A percentile compares a stretch with the other conserved stretches of the same genome.
phyloP scores from a whole-genome alignment of 2,888 invertebrate species.

The Stenodera caucasica region DNA sequence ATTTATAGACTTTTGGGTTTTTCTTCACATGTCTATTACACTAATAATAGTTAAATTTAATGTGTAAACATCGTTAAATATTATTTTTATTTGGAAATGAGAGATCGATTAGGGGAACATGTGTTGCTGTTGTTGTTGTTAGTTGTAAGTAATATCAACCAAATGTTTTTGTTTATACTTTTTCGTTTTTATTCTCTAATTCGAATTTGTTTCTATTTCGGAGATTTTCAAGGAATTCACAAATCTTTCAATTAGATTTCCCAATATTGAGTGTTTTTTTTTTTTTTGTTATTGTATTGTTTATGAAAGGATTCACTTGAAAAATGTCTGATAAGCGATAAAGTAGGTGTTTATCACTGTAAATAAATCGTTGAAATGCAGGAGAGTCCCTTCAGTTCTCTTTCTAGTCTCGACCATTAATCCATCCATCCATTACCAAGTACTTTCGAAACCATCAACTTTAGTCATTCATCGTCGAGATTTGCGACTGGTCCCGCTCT shows the following conservation, averaged over 20 bases:
- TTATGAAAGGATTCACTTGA: not conserved
- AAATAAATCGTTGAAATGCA: not conserved
- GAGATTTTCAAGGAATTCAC: not conserved
- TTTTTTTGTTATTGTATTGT: not conserved
- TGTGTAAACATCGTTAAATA: not conserved
- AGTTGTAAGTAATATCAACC: not conserved
- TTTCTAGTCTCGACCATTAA: not conserved
- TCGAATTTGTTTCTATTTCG: not conserved
- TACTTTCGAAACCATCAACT: not conserved
- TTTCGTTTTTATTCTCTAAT: not conserved
- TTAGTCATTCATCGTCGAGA: slow-evolving; percentile 5
- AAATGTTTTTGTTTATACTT: not conserved
- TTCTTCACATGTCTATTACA: not conserved
- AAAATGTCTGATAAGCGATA: not conserved
- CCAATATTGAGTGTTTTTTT: not conserved
- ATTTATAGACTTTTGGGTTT: not conserved
- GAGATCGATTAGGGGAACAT: slow-evolving; percentile 1
- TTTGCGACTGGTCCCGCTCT: slow-evolving; percentile 2
- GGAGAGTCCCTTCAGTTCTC: not conserved
- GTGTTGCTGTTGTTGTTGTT: not conserved
- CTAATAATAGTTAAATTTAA: slow-evolving; percentile 5
- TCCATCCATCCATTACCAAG: slow-evolving; percentile 2
- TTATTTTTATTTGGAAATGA: not conserved
- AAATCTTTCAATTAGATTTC: not conserved
- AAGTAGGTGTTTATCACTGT: not conserved